phyloP scores from a whole-genome alignment of 1,140 invertebrate species.

The Atta texana region DNA sequence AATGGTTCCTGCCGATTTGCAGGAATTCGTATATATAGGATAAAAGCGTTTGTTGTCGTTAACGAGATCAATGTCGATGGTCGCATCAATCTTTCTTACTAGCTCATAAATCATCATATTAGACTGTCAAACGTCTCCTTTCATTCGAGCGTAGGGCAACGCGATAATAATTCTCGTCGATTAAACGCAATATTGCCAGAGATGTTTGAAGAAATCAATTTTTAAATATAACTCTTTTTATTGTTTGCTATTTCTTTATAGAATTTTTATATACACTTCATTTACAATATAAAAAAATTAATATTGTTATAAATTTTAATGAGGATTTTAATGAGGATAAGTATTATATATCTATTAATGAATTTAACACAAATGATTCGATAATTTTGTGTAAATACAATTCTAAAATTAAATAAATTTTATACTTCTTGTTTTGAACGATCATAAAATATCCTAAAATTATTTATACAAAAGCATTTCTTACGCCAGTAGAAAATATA shows the following conservation, averaged over 20 bases:
- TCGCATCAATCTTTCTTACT: slow-evolving; percentile 1
- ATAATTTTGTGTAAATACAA: background rate
- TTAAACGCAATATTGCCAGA: background rate
- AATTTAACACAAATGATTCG: background rate
- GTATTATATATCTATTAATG: background rate
- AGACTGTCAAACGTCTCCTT: slow-evolving; percentile 32
- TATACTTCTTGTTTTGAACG: background rate
- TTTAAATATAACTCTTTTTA: background rate
- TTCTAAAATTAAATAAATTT: background rate
- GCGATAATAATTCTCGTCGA: slow-evolving; percentile 41
- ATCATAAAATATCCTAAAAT: background rate
- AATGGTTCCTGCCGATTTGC: slow-evolving; percentile 27
- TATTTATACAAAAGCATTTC: background rate
- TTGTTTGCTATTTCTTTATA: background rate
- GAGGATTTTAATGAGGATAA: background rate
- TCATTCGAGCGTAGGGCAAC: slow-evolving; percentile 4
- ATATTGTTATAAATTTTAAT: too few species aligned
- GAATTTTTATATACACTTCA: background rate
- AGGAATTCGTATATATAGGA: background rate
- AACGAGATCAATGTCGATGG: slow-evolving; percentile 35
- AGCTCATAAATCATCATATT: slow-evolving; percentile 45
- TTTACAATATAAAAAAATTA: too few species aligned
- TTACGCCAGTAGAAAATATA: background rate
- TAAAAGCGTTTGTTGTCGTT: slow-evolving; percentile 17
- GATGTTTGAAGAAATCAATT: background rate